phyloP scores from a whole-genome alignment of 2,888 invertebrate genomes.

The Parnassius smintheus region DNA sequence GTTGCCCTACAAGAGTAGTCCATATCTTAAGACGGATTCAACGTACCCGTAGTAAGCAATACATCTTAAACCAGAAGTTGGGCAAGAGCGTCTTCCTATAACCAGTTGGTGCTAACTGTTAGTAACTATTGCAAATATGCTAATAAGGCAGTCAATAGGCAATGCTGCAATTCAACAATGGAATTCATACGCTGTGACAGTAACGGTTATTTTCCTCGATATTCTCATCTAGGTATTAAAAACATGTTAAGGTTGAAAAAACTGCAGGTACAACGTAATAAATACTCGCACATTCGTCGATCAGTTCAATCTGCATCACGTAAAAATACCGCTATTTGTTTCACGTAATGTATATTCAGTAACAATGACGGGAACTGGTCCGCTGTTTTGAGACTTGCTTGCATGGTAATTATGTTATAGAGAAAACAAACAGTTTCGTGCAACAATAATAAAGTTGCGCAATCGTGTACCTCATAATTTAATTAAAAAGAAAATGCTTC shows the following conservation, averaged over 20 bases:
- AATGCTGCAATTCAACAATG: no score
- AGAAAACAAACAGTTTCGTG: slow-evolving; percentile 54
- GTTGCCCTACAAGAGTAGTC: no score
- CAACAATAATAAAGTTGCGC: slow-evolving; percentile 50
- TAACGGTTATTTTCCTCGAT: no score
- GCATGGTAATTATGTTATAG: slow-evolving; percentile 39
- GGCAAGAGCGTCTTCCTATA: no score
- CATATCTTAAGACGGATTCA: no score
- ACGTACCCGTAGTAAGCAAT: no score
- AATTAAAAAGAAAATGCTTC: slow-evolving; percentile 31
- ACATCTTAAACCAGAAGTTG: no score
- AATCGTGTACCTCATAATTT: slow-evolving; percentile 43
- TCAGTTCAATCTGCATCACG: slow-evolving; percentile 42
- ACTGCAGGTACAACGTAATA: slow-evolving; percentile 11
- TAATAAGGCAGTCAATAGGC: no score
- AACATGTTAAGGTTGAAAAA: neutral
- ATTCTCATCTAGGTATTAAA: no score
- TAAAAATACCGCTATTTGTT: slow-evolving; percentile 39
- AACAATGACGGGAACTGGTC: slow-evolving; percentile 40
- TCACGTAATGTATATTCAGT: slow-evolving; percentile 33
- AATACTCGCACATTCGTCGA: slow-evolving; percentile 29
- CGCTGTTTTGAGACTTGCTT: slow-evolving; percentile 30
- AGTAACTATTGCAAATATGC: no score
- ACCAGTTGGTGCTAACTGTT: no score
- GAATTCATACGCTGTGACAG: no score